Percentiles rank a stretch among this genome's conserved stretches.
phyloP scores from a whole-genome alignment of 2,797 vertebrate species.

The Rhinatrema bivittatum region DNA sequence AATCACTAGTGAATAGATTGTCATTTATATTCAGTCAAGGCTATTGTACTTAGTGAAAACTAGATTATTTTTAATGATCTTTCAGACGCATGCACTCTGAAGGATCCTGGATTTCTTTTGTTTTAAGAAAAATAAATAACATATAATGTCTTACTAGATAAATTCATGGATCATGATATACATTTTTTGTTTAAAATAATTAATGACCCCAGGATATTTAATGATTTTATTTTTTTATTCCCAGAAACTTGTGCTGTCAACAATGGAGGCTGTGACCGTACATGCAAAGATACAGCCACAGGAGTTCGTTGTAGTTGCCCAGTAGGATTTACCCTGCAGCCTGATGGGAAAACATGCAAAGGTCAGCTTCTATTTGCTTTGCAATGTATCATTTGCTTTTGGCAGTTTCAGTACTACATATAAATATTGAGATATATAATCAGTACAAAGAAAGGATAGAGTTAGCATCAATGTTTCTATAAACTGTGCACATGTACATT shows the following conservation, averaged over 20 bases:
- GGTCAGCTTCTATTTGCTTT: slow-evolving; percentile 71
- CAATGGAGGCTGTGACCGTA: slow-evolving; percentile 92
- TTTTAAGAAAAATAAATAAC: too few relatives aligned
- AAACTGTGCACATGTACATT: too few relatives aligned
- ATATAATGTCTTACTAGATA: too few relatives aligned
- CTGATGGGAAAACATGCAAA: slow-evolving; percentile 97
- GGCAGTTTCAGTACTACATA: slow-evolving; percentile 7
- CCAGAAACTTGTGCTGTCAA: slow-evolving; percentile 96
- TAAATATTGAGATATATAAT: slow-evolving; percentile 32
- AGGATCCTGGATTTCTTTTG: too few relatives aligned
- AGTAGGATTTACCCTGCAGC: slow-evolving; percentile 90
- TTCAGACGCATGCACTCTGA: too few relatives aligned
- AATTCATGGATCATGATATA: background rate
- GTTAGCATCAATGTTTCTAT: background rate
- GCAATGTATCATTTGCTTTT: slow-evolving; percentile 40
- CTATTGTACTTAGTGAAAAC: too few relatives aligned
- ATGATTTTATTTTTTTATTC: slow-evolving; percentile 35
- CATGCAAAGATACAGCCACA: slow-evolving; percentile 93
- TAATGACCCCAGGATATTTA: slow-evolving; percentile 23
- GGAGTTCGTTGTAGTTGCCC: slow-evolving; percentile 96
- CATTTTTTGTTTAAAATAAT: slow-evolving; percentile 11
- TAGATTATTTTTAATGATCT: too few relatives aligned
- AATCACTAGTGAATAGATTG: too few relatives aligned
- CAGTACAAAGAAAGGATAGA: slow-evolving; percentile 3
- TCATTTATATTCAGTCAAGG: too few relatives aligned